Evolutionary conservation across 2,888 invertebrate species (phyloP), one percentile per base, ranked within the genome.

Genomic region (Tridacna crocea): DNA sequence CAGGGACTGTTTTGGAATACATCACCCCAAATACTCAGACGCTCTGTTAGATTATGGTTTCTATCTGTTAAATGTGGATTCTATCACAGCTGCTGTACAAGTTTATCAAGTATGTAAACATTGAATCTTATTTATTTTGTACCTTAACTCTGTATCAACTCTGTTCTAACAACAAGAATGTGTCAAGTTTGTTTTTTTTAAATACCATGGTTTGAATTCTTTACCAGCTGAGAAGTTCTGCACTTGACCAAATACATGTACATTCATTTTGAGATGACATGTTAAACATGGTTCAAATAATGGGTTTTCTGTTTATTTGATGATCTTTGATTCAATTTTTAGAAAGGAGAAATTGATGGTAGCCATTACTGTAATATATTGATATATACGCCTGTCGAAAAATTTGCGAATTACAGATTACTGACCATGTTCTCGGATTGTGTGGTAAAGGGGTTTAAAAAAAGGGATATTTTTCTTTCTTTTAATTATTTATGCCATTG

Each of bases 41-140:
- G 96, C 97, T 63, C 95, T 98, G 81, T 95, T 97, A 88, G 98
- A 98, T 95, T 98, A 97, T 94, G 98, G 98, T 87, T 98, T 97
- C 95, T 98, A 97, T 94, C 95, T 98, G 91, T 96, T 98, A 89
- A 98, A 98, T 95, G 96, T 97, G 75, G 98, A 98, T 95, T 96
- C 96, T 76, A 97, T 98, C 87, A 96, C 96, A 86, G 97, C 97
- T 92, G 97, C 98, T 92, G 97, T 98, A n/a, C 95, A 96, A 82
- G 96, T 97, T 0, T 98, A 98, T 93, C 96, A 96, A 96, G 97
- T 96, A 90, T 91, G 60, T 58, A 19, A 26, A 48, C 10, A 2
- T 66, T 66, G n/a, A 36, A 36, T 36, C 8, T 36, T 36, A 36
- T 19, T 36, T 68, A 3, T 63, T 3, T 63, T 3, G 10, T 55